These are phyloP conservation scores for Parazoanthus swiftii DNA, from an alignment of 92 coral and sea anemone species.

Conservation along the genomic window DNA sequence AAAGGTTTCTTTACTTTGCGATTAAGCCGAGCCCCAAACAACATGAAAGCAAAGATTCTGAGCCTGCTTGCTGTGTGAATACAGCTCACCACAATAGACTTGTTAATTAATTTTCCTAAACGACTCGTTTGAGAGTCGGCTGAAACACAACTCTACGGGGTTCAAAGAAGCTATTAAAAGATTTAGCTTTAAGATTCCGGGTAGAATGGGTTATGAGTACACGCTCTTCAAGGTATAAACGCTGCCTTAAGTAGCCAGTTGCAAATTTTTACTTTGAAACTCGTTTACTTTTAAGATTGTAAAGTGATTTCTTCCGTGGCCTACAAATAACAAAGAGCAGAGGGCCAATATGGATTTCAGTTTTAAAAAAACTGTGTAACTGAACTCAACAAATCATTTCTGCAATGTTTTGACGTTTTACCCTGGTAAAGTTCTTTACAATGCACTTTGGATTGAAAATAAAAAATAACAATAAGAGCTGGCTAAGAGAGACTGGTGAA, in stretches of 20 bases:
- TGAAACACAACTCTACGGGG: slow-evolving; percentile 21
- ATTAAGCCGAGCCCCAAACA: slow-evolving; percentile 10
- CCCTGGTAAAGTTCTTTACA: not conserved
- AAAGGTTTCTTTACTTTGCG: slow-evolving; percentile 26
- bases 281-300: not conserved
- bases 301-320: not conserved
- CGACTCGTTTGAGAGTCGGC: not conserved
- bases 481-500: not conserved
- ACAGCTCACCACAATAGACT: slow-evolving; percentile 7
- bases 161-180: not conserved
- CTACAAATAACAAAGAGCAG: not conserved
- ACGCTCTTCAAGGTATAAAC: not conserved
- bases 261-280: not conserved
- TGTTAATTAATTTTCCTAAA: slow-evolving; percentile 3
- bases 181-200: not conserved
- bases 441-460: not conserved
- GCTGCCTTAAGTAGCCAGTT: not conserved
- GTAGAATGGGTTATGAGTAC: not conserved
- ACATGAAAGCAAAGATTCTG: not conserved
- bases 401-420: not conserved
- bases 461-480: not conserved
- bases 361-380: no score
- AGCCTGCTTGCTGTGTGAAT: slow-evolving; percentile 13
- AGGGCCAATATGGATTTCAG: not conserved
- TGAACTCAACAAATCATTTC: not conserved